A percentile compares a stretch with the other conserved stretches of the same genome.
Evolutionary conservation across 2,797 vertebrate species (phyloP).

Genomic region (Myotis planiceps): DNA sequence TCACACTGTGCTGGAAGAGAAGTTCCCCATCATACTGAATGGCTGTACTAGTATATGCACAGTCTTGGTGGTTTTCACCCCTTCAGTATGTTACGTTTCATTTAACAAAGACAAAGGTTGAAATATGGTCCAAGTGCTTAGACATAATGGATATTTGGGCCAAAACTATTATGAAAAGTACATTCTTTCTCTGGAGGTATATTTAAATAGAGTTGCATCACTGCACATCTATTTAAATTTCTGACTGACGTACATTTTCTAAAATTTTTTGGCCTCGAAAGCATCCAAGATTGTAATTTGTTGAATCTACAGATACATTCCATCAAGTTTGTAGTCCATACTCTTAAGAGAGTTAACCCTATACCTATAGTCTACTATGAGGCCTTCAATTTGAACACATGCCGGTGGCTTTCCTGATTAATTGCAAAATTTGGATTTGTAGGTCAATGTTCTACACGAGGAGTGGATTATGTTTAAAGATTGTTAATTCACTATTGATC

Average conservation of each 20-base stretch:
- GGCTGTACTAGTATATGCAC: fast-evolving
- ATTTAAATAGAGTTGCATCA: background rate
- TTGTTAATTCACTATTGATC: constrained; percentile 65
- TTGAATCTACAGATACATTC: background rate
- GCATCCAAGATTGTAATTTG: background rate
- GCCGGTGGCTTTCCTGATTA: constrained; percentile 54
- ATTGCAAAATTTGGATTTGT: constrained; percentile 26
- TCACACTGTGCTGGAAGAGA: background rate
- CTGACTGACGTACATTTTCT: background rate
- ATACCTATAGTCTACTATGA: background rate
- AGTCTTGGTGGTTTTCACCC: background rate
- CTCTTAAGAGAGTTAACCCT: background rate
- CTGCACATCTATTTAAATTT: background rate
- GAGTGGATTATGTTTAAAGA: constrained; percentile 49
- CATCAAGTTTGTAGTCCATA: background rate
- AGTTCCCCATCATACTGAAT: background rate
- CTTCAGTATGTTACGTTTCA: background rate
- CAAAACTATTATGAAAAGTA: background rate
- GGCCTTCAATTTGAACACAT: background rate
- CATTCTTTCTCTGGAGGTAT: background rate
- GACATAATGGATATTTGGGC: background rate
- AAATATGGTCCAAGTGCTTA: background rate
- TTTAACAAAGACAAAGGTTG: background rate
- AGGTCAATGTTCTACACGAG: constrained; percentile 37
- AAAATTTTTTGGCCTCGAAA: background rate